Conservation (phyloP, 2,888 invertebrate genomes). For the Tachina lurida region DNA sequence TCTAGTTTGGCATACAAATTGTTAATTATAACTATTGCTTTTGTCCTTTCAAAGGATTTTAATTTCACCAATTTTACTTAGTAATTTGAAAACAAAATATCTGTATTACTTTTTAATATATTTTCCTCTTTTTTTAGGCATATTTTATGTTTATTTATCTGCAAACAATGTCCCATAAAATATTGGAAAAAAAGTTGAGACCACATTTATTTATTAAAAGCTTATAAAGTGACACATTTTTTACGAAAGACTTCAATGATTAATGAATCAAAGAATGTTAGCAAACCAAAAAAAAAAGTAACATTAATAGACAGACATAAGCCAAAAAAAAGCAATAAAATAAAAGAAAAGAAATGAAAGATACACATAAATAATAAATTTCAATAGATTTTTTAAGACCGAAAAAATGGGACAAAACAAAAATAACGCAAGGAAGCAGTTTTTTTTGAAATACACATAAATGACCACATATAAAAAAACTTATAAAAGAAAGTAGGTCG, state of each 20-base stretch:
- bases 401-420: constrained; percentile 6
- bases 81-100: too few species aligned
- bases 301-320: constrained; percentile 31
- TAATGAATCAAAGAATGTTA: constrained; percentile 66
- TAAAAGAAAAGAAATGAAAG: constrained; percentile 14
- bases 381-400: neutral
- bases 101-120: neutral
- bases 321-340: constrained; percentile 7
- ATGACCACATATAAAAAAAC: too few species aligned
- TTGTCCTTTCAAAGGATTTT: too few species aligned
- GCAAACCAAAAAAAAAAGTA: constrained; percentile 34
- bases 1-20: too few species aligned
- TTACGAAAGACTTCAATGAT: constrained; percentile 63
- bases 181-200: constrained; percentile 30
- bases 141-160: neutral
- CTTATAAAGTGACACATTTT: constrained; percentile 60
- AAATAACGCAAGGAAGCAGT: neutral
- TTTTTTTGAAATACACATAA: neutral
- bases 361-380: constrained; percentile 37
- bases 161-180: neutral
- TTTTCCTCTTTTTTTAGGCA: neutral
- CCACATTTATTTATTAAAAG: constrained; percentile 65
- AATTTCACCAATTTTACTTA: too few species aligned
- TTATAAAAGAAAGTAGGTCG: too few species aligned
- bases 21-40: too few species aligned